A percentile compares a stretch with the other conserved stretches of the same genome.
These are phyloP conservation scores for Tridacna crocea DNA, from an alignment of 2,888 invertebrate species.

Conservation along the genomic window DNA sequence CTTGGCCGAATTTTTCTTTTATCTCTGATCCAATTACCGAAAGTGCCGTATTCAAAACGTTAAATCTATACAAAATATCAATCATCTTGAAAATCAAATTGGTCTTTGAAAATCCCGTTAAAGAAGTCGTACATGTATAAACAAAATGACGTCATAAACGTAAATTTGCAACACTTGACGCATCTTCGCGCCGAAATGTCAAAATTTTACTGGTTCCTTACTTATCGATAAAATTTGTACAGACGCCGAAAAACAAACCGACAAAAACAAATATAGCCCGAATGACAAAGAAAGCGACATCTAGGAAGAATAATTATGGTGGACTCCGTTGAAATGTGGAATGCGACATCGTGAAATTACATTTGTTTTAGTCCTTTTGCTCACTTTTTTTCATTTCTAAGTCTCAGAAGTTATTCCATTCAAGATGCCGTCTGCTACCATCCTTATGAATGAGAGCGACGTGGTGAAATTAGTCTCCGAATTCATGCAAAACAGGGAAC, in stretches of 20 bases:
- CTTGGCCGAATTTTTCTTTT: conserved; percentile 15
- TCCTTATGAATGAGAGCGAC: conserved; percentile 83
- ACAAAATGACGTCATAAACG: conserved; percentile 29
- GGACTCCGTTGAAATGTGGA: background rate
- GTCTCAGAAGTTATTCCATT: too few species aligned
- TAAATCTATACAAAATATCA: conserved; percentile 53
- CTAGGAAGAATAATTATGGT: conserved; percentile 51
- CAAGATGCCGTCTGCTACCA: conserved; percentile 77
- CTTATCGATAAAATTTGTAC: background rate
- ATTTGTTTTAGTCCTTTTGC: background rate
- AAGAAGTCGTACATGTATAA: conserved; percentile 21
- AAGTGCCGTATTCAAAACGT: conserved; percentile 50
- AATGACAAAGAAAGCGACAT: conserved; percentile 21
- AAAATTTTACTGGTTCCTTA: conserved; percentile 43
- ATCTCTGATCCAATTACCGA: conserved; percentile 51
- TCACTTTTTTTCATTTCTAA: background rate
- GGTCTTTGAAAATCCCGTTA: background rate
- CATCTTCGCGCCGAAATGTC: conserved; percentile 62
- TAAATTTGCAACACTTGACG: conserved; percentile 1
- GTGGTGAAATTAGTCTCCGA: conserved; percentile 86
- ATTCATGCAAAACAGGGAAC: conserved; percentile 89
- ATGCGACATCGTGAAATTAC: background rate
- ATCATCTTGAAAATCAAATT: conserved; percentile 33
- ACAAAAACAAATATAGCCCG: conserved; percentile 3
- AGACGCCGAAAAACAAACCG: background rate